phyloP scores from a whole-genome alignment of 64 coral and sea anemone genomes.

The Hydrozoanthus tunicans region DNA sequence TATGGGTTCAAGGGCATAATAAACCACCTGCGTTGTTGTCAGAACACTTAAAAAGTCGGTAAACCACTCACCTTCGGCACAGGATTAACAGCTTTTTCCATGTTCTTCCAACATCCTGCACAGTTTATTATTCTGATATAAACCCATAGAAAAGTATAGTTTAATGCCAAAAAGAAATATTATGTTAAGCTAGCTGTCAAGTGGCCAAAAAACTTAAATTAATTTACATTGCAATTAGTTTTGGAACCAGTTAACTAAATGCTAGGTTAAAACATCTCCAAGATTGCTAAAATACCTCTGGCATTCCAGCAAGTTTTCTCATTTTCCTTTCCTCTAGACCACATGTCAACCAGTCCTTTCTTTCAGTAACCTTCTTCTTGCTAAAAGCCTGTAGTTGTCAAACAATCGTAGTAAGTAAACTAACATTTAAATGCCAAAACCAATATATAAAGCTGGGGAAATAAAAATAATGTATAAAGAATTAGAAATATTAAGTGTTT shows the following conservation, averaged over 20 bases:
- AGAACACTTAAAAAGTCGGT: no score
- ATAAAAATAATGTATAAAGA: neutral
- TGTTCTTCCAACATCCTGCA: no score
- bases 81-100: no score
- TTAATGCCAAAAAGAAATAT: no score
- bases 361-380: conserved; percentile 91
- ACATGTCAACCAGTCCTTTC: conserved; percentile 89
- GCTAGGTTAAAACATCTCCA: neutral
- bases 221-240: neutral
- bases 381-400: conserved; percentile 81
- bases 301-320: conserved; percentile 77
- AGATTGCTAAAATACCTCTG: conserved; percentile 67
- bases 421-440: neutral
- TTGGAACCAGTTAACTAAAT: neutral
- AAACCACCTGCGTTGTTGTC: no score
- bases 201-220: no score
- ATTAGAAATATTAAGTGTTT: neutral
- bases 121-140: no score
- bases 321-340: conserved; percentile 94
- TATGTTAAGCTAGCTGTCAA: no score
- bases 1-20: no score
- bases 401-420: neutral
- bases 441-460: neutral
- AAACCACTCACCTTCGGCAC: no score
- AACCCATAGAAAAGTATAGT: no score